These are phyloP conservation scores for Pseudomyrmex flavicornis DNA, from an alignment of 1,140 invertebrate genomes.

Conservation along the genomic window DNA sequence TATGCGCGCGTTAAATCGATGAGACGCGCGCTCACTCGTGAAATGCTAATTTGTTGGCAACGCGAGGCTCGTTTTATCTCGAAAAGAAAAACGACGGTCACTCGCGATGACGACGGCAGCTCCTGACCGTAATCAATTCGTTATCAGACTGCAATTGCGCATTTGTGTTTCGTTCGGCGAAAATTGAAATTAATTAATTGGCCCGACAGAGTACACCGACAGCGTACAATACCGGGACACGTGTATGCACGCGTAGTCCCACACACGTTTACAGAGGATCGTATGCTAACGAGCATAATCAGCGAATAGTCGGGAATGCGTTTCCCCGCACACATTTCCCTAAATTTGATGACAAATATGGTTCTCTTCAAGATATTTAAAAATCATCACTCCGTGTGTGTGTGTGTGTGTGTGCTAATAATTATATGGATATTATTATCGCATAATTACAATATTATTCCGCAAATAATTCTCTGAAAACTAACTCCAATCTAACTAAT, in stretches of 20 bases:
- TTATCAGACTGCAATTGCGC: conserved; percentile 78
- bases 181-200: conserved; percentile 84
- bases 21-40: conserved; percentile 9
- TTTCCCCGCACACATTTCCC: neutral
- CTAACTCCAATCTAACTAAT: too few species aligned
- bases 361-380: neutral
- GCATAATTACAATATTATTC: neutral
- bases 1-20: neutral
- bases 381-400: neutral
- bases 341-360: neutral
- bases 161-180: conserved; percentile 79
- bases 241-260: conserved; percentile 33
- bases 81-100: conserved; percentile 60
- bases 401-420: too few species aligned
- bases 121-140: conserved; percentile 80
- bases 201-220: conserved; percentile 67
- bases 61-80: conserved; percentile 28
- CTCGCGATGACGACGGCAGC: conserved; percentile 70
- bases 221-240: conserved; percentile 36
- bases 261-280: conserved; percentile 62
- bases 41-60: conserved; percentile 43
- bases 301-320: conserved; percentile 62
- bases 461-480: neutral
- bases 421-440: neutral
- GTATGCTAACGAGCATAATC: conserved; percentile 79